Evolutionary conservation across 2,113 vertebrate genomes (phyloP), one percentile per base, ranked within the genome.

Genomic region (Marmota monax): DNA sequence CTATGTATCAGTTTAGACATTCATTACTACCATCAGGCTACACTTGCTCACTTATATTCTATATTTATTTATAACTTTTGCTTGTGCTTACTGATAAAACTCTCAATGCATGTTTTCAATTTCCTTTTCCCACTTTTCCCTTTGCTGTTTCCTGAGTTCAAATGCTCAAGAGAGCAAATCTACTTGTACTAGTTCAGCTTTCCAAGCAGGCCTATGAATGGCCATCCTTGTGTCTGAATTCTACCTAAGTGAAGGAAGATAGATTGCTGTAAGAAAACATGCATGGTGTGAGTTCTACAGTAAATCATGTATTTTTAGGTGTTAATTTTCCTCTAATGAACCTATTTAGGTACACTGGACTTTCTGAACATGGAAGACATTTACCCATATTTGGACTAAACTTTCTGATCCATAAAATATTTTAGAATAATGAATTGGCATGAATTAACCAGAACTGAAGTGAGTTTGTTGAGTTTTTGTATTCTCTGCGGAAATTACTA

Each of bases 351-450:
- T 73, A 92, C 63, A 78, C 12, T 79, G 48, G 27, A 87, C 3
- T 80, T 61, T 92, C 42, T 94, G 63, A 96, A 96, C 63, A 67
- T 69, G 13, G 4, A 4, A 22, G 6, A 69, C 48, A 92, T 84
- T 88, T 45, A 48, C 13, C 45, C 74, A 4, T 88, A 4, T 63
- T 88, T 58, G 29, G 12, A 74, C 18, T 76, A 27, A 23, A 70
- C 16, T 95, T 96, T 95, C 14, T 96, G 32, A 23, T 16, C n/a
- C 16, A 10, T 32, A n/a, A 2, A 45, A n/a, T 95, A 86, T 87
- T 95, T 85, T 37, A 83, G 22, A 94, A 39, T 73, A 79, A 84
- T 69, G 13, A 77, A 67, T 51, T 70, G 72, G 37, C 53, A 63
- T 73, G 76, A 61, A 32, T 45, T 45, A 51, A 65, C 11, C 2